phyloP scores from a whole-genome alignment of 2,888 invertebrate genomes.

The Thecophora atra region DNA sequence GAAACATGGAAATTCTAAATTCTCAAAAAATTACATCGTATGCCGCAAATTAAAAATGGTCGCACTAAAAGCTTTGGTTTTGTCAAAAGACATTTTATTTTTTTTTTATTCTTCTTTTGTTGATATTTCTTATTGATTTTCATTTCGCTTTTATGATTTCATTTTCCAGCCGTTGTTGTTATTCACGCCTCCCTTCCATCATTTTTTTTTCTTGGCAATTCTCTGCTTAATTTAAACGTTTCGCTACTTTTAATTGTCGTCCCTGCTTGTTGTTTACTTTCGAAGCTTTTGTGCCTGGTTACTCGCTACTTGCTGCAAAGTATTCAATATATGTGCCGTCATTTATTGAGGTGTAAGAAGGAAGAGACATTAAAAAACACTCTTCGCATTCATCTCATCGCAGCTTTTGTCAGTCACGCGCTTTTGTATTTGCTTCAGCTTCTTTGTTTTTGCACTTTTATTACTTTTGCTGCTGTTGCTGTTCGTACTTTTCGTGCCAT shows the following conservation, averaged over 20 bases:
- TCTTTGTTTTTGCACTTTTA: neutral
- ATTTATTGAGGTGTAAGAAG: neutral
- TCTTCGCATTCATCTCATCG: neutral
- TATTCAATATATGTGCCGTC: neutral
- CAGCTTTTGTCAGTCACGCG: neutral
- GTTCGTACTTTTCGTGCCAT: neutral
- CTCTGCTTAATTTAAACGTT: slow-evolving; percentile 5
- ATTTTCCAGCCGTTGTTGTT: neutral
- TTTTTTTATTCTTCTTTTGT: neutral
- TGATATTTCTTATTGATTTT: neutral
- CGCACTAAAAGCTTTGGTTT: neutral
- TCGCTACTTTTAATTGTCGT: neutral
- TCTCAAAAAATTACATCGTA: no score
- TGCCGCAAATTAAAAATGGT: neutral
- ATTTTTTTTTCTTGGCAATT: neutral
- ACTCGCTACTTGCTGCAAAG: neutral
- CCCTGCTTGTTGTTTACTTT: neutral
- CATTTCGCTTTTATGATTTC: neutral
- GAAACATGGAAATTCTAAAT: neutral
- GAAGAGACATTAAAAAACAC: slow-evolving; percentile 22
- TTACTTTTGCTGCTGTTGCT: neutral
- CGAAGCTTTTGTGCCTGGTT: neutral
- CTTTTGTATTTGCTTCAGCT: neutral
- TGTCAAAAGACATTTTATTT: neutral
- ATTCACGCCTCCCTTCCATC: neutral